Base-by-base conservation (phyloP, 2,113 vertebrate genomes). In the Tachysurus fulvidraco region DNA sequence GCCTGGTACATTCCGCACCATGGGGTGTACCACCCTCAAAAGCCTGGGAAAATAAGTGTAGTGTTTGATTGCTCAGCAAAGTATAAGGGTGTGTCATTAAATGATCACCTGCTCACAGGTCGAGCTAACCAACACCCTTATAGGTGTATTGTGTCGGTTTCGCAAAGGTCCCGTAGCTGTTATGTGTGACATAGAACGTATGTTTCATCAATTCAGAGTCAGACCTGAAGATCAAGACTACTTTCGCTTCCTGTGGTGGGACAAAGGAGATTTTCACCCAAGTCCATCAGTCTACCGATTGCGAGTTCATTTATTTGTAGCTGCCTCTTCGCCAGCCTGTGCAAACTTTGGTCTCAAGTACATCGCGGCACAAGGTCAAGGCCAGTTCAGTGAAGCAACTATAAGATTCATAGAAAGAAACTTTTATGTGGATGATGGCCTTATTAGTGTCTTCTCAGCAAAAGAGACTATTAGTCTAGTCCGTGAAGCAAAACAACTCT, bases 341-440 rank as follows among this genome's bases (percentile, higher is more conserved):
- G 67, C 83, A 17, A 84, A 84, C 30, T 84, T 5, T 12, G 67
- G 83, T 0, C 36, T 84, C 2, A 73, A 74, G 41, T 36, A 84
- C 21, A 14, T 84, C 3, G 69, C 83, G 0, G 54, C 69, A 6
- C 28, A 84, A 74, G 83, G 67, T 4, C 28, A 74, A 44, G 67
- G 50, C 2, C 17, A 14, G 0, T 84, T 77, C 23, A 86, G 73
- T 64, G 54, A 87, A 81, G n/a, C 54, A 4, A 44, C 88, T 6
- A 73, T 86, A 9, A 28, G 52, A 13, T 86, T 89, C 21, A 86
- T 89, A 7, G 57, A 86, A 62, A 46, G 73, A 21, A 86, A 85
- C 21, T 79, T 86, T 52, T 89, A 86, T 60, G 85, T 89, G 19
- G 81, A 89, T 71, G 74, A 89, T 89, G 84, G 85, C 1, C 11